phyloP scores from a whole-genome alignment of 2,888 invertebrate species.

The Ernsta delagoae region DNA sequence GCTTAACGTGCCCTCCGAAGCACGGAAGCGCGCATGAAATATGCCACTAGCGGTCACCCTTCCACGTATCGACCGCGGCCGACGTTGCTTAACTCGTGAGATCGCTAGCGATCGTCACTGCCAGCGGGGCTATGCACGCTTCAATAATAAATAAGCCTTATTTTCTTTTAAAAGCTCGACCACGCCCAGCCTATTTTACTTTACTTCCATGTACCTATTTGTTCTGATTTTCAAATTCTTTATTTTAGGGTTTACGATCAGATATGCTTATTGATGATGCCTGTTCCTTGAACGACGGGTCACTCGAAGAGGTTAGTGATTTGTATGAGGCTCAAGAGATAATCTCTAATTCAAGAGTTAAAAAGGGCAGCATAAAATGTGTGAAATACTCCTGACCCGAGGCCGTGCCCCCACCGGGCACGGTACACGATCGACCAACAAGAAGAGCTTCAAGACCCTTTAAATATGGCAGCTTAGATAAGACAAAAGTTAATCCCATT shows the following conservation, averaged over 20 bases:
- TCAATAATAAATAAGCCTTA: no score
- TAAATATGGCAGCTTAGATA: conserved; percentile 73
- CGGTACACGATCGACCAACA: conserved; percentile 53
- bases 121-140: no score
- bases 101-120: no score
- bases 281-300: conserved; percentile 65
- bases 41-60: no score
- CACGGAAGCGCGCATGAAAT: no score
- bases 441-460: conserved; percentile 52
- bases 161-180: no score
- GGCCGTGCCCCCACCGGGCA: conserved; percentile 77
- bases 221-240: no score
- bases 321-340: conserved; percentile 66
- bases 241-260: conserved; percentile 70
- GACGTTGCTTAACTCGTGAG: no score
- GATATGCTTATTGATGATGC: conserved; percentile 72
- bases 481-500: conserved; percentile 56
- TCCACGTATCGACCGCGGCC: no score
- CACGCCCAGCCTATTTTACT: no score
- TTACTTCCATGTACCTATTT: no score
- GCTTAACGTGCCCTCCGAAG: no score
- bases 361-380: conserved; percentile 65
- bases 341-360: conserved; percentile 63
- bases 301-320: conserved; percentile 68
- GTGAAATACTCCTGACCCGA: conserved; percentile 76